These are phyloP conservation scores for Microcebus jonahi DNA, from an alignment of 2,113 vertebrate genomes.

Conservation along the genomic window DNA sequence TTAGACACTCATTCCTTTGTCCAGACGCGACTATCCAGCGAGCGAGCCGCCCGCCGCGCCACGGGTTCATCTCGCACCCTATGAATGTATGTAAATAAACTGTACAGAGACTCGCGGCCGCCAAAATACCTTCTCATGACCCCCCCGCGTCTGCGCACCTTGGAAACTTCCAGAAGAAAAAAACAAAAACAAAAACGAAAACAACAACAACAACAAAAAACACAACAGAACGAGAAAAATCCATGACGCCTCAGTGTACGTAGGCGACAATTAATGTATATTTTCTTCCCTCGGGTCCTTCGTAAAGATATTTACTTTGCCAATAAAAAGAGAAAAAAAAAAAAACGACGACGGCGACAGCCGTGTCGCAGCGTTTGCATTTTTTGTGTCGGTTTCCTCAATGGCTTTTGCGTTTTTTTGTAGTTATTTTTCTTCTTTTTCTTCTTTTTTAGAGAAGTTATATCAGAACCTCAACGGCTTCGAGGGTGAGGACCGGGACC, in stretches of 20 bases:
- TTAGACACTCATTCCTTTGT: too few relatives aligned
- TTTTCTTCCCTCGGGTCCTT: slow-evolving; percentile 90
- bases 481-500: too few relatives aligned
- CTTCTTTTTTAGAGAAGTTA: too few relatives aligned
- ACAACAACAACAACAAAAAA: too few relatives aligned
- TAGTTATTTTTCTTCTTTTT: too few relatives aligned
- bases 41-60: slow-evolving; percentile 72
- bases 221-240: slow-evolving; percentile 62
- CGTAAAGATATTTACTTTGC: slow-evolving; percentile 95
- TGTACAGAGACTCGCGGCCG: slow-evolving; percentile 84
- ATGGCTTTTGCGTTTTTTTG: too few relatives aligned
- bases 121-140: too few relatives aligned
- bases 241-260: slow-evolving; percentile 87
- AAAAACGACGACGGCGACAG: fast-evolving
- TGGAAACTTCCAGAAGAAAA: neutral
- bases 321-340: slow-evolving; percentile 93
- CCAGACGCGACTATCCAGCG: too few relatives aligned
- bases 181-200: too few relatives aligned
- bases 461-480: too few relatives aligned
- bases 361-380: too few relatives aligned
- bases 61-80: slow-evolving; percentile 94
- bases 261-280: slow-evolving; percentile 90
- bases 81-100: slow-evolving; percentile 99
- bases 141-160: slow-evolving; percentile 71
- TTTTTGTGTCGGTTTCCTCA: too few relatives aligned